Base-by-base conservation (phyloP, 2,888 invertebrate species). In the Choristoneura rosaceana region DNA sequence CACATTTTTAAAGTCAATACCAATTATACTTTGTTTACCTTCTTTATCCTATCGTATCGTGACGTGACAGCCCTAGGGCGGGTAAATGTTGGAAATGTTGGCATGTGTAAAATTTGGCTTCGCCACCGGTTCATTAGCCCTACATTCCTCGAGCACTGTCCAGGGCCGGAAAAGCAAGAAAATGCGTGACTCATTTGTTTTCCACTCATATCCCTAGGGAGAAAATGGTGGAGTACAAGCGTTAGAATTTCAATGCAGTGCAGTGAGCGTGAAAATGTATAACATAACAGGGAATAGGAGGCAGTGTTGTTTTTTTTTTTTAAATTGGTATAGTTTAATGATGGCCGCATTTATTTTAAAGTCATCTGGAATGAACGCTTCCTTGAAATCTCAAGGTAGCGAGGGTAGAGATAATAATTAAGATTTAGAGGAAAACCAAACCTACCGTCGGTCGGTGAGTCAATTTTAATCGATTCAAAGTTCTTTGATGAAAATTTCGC, bases 31-130 rank as follows among this genome's bases (percentile, higher is more conserved):
- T 25, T 25, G 25, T 25, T 25, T 25, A 25, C 25, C 25, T 59
- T 34, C 1, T 4, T 34, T 3, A 59, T 5, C n/a, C 59, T 33
- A 34, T 14, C 14, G 25, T 25, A 25, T 38, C 7, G 38, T 7
- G 38, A 34, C 34, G 34, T 7, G 59, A 34, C 59, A 59, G 7
- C 59, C 59, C 59, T 34, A 34, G 3, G 34, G 41, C 4, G 17
- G 58, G 15, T 38, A 41, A 9, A 63, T 34, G 69, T 50, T 52
- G 52, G 62, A 17, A 33, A 50, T 34, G 52, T 50, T 43, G 52
- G 61, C 50, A 55, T 74, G 64, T 69, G 68, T 71, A 76, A 75
- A 71, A 75, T 78, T 78, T 79, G 77, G 77, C 78, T 68, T 45
- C 69, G 55, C 60, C 15, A 43, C 38, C 75, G 70, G 69, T 74